Conservation (phyloP, 2,888 invertebrate genomes). For the Drosophila mettleri region DNA sequence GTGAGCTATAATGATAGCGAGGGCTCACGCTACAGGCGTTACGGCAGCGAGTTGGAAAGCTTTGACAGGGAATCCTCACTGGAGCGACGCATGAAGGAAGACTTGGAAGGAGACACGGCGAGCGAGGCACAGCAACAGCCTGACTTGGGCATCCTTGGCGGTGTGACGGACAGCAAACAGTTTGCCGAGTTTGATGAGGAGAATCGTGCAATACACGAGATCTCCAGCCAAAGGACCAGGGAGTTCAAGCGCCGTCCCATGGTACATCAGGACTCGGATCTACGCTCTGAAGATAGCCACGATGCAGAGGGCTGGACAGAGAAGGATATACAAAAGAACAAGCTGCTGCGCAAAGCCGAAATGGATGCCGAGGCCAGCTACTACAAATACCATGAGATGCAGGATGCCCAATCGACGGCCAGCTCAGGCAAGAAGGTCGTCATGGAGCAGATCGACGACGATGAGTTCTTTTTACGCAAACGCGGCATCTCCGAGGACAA, state of each 20-base stretch:
- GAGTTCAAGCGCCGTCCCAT: slow-evolving; percentile 84
- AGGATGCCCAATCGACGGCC: slow-evolving; percentile 87
- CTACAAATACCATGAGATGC: slow-evolving; percentile 79
- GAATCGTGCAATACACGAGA: slow-evolving; percentile 86
- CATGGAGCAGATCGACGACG: slow-evolving; percentile 94
- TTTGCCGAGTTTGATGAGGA: slow-evolving; percentile 87
- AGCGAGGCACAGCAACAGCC: slow-evolving; percentile 84
- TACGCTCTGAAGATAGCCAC: slow-evolving; percentile 84
- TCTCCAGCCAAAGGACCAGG: slow-evolving; percentile 83
- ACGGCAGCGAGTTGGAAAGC: slow-evolving; percentile 84
- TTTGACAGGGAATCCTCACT: slow-evolving; percentile 85
- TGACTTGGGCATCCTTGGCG: slow-evolving; percentile 80
- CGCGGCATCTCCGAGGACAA: slow-evolving; percentile 92
- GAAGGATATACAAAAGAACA: slow-evolving; percentile 84
- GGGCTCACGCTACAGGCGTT: slow-evolving; percentile 84
- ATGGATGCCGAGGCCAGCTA: slow-evolving; percentile 83
- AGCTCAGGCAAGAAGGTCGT: slow-evolving; percentile 89
- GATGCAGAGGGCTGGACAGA: slow-evolving; percentile 85
- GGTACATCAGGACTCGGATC: slow-evolving; percentile 85
- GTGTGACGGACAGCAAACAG: slow-evolving; percentile 86
- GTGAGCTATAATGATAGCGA: slow-evolving; percentile 86
- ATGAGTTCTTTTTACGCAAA: slow-evolving; percentile 93
- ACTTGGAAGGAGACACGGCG: slow-evolving; percentile 83
- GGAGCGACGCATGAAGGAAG: slow-evolving; percentile 85
- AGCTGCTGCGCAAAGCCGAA: slow-evolving; percentile 81